phyloP scores from a whole-genome alignment of 2,888 invertebrate genomes.

The Aspidiotus destructor region DNA sequence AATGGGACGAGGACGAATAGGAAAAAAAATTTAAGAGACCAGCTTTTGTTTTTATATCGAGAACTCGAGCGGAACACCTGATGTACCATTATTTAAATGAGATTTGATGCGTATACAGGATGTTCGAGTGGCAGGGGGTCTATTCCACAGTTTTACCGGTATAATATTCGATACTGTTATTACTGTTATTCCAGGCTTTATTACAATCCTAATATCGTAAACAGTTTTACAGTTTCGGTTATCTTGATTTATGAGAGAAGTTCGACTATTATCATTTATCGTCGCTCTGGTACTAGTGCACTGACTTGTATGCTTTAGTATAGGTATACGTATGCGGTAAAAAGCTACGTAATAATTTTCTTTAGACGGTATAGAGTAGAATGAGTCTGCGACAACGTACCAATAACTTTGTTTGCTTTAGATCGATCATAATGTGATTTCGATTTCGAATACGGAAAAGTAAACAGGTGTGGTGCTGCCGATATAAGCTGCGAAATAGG shows the following conservation, averaged over 20 bases:
- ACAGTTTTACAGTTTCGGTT: constrained; percentile 11
- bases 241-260: constrained; percentile 16
- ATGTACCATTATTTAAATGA: constrained; percentile 18
- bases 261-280: constrained; percentile 11
- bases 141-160: constrained; percentile 6
- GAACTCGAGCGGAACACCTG: constrained; percentile 8
- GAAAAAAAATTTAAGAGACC: neutral
- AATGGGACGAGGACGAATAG: no score
- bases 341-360: neutral
- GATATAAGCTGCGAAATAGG: no score
- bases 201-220: constrained; percentile 16
- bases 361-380: no score
- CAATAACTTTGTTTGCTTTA: no score
- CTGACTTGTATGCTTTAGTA: neutral
- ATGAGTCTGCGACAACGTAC: no score
- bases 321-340: neutral
- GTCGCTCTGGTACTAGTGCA: neutral
- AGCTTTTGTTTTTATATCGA: neutral
- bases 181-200: constrained; percentile 9
- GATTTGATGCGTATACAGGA: constrained; percentile 6
- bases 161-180: constrained; percentile 5
- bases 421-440: no score
- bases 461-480: no score
- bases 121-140: constrained; percentile 3
- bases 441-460: no score